A percentile compares a stretch with the other conserved stretches of the same genome.
phyloP scores from a whole-genome alignment of 2,888 invertebrate genomes.

The Ormyrus pomaceus region DNA sequence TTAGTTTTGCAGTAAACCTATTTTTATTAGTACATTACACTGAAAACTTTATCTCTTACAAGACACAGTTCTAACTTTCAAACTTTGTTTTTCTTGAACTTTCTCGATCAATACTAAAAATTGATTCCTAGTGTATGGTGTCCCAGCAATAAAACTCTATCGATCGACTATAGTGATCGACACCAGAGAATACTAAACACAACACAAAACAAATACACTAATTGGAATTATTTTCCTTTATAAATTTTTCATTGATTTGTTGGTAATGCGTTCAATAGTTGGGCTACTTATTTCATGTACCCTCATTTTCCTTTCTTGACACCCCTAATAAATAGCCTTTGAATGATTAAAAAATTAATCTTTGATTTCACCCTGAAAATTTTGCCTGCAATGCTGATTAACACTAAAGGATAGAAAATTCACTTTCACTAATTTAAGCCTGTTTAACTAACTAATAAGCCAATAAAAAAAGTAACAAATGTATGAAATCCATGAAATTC shows the following conservation, averaged over 20 bases:
- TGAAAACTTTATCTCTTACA: not conserved
- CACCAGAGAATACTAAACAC: slow-evolving; percentile 70
- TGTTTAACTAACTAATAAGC: not conserved
- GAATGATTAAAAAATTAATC: slow-evolving; percentile 20
- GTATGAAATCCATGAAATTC: not conserved
- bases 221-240: slow-evolving; percentile 61
- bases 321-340: slow-evolving; percentile 22
- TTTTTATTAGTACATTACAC: not conserved
- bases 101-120: slow-evolving; percentile 63
- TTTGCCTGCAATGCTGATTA: slow-evolving; percentile 46
- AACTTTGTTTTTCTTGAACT: slow-evolving; percentile 47
- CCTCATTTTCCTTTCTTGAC: slow-evolving; percentile 40
- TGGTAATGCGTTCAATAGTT: slow-evolving; percentile 60
- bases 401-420: slow-evolving; percentile 1
- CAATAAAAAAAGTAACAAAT: not conserved
- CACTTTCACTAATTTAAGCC: not conserved
- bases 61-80: not conserved
- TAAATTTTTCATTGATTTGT: slow-evolving; percentile 61
- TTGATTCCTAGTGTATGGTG: slow-evolving; percentile 66
- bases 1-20: not conserved
- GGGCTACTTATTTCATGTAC: slow-evolving; percentile 52
- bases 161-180: slow-evolving; percentile 57
- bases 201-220: slow-evolving; percentile 72
- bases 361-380: slow-evolving; percentile 32
- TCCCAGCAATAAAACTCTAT: slow-evolving; percentile 59